Base-by-base conservation (phyloP, 2,888 invertebrate genomes). In the Ophion slaviceki region DNA sequence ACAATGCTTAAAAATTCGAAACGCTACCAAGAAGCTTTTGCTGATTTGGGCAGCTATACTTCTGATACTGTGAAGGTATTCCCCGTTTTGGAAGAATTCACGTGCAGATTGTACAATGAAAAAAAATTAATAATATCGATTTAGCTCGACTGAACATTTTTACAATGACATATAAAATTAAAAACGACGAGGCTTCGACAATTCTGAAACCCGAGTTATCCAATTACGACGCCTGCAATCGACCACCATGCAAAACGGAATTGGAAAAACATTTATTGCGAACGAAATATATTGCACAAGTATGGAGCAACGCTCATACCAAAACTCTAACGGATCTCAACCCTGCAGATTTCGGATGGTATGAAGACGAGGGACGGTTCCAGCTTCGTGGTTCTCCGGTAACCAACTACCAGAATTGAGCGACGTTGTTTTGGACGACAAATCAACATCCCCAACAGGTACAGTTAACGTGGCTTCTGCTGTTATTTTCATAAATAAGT, bases 261-360 rank as follows among this genome's bases (percentile, higher is more conserved):
- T 68, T 79, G 67, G 47, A 59, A 14, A 28, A 74, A 36, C 78
- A 80, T 20, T 57, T 75, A 2, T 75, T 84, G 32, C 84, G 80
- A 28, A 75, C 80, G 0, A 10, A 57, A 62, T 84, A 76, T 32
- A 80, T 84, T 24, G 64, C 70, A 32, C 11, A 59, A 53, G 53
- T 24, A 24, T 24, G 24, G 24, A 24, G 24, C 24, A 24, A 24
- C 24, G 24, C 24, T 24, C 24, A 24, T 24, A 24, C 2, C 1
- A 24, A 24, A 24, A 24, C 24, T 24, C 24, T 2, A 1, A 24
- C 24, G 1, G 24, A 24, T 24, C 1, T 24, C 24, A 24, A 24
- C 24, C 24, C 24, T 24, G 24, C 24, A 0, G 24, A 24, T 24
- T 24, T 24, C 24, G 1, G 24, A 24, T 24, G 24, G 1, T 24